Evolutionary conservation across 2,113 vertebrate genomes (phyloP), one percentile per base, ranked within the genome.

Genomic region (Meriones unguiculatus): DNA sequence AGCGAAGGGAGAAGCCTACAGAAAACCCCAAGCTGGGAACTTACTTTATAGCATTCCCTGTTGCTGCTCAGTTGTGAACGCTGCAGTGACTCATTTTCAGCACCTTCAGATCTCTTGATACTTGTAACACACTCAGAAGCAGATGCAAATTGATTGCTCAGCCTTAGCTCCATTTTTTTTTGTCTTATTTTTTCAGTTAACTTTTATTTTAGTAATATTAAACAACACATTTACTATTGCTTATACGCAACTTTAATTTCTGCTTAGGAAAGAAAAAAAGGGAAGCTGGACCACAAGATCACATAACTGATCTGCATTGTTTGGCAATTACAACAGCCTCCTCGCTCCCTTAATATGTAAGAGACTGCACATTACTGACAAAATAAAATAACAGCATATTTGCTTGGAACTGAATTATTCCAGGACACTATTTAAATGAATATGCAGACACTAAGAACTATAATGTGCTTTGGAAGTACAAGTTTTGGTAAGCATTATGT

Each of bases 31-130:
- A 80, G 88, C 88, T 70, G 35, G 86, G 73, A 96, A 87, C 85
- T 88, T 92, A 96, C 93, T 95, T 97, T 75, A 73, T 94, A 89
- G 89, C 86, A 59, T 90, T 93, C 69, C 67, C 78, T 89, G 25
- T 96, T 93, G 91, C 89, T 91, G n/a, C 82, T 92, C 91, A 88
- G 92, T 95, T 46, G 0, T 89, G 94, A 95, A 92, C 89, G 90
- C 75, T 84, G 32, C 91, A 80, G n/a, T 94, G 93, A 97, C 97
- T 97, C 95, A 97, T 96, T 97, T 97, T 67, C 84, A 97, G 80
- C 73, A 72, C 94, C 95, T 62, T 67, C 38, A 93, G 95, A 95
- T 96, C 96, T 97, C 94, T 92, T 96, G 95, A 75, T 76, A 77
- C 93, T 96, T 97, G 81, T 95, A 96, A 96, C 72, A 94, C 90